phyloP scores from a whole-genome alignment of 2,888 invertebrate species.

The Drosophila maculinotata region DNA sequence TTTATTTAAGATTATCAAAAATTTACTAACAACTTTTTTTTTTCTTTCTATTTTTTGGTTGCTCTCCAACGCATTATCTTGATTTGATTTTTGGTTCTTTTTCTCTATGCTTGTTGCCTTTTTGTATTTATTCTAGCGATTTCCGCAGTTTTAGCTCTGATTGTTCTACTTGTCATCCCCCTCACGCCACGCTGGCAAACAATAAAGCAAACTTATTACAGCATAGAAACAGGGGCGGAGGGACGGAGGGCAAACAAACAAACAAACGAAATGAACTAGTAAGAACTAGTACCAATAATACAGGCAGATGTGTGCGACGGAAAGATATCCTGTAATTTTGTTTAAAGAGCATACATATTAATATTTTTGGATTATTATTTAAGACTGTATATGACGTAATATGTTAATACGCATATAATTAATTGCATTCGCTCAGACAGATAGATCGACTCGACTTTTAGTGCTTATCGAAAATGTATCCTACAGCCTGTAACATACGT shows the following conservation, averaged over 20 bases:
- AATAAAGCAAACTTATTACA: constrained; percentile 63
- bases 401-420: too few relatives aligned
- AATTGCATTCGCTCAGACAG: too few relatives aligned
- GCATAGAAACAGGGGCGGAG: constrained; percentile 3
- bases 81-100: constrained; percentile 42
- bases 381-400: too few relatives aligned
- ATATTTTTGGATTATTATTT: too few relatives aligned
- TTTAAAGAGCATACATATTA: too few relatives aligned
- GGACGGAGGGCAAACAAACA: constrained; percentile 11
- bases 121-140: constrained; percentile 67
- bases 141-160: constrained; percentile 73
- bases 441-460: too few relatives aligned
- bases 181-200: constrained; percentile 35
- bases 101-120: constrained; percentile 17
- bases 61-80: constrained; percentile 33
- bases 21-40: constrained; percentile 15
- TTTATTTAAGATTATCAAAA: constrained; percentile 69
- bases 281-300: neutral
- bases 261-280: constrained; percentile 20
- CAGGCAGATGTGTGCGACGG: neutral
- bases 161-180: constrained; percentile 71
- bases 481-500: too few relatives aligned
- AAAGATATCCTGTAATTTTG: neutral
- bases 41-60: constrained; percentile 4
- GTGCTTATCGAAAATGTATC: too few relatives aligned